These are phyloP conservation scores for Boloria selene DNA, from an alignment of 2,888 invertebrate species.

Conservation along the genomic window DNA sequence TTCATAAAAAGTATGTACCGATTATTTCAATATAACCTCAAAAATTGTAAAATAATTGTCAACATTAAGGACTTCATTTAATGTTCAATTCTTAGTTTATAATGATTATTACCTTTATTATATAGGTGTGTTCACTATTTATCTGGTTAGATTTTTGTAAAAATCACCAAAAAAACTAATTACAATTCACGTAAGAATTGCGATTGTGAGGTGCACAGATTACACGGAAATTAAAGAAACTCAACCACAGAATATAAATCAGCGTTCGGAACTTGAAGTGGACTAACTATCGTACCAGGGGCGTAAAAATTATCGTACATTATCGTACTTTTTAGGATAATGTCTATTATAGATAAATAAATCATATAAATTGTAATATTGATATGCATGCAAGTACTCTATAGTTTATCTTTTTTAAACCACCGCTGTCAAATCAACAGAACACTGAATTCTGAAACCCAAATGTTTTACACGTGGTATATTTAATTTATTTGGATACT, in stretches of 20 bases:
- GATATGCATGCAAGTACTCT: no score
- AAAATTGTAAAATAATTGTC: slow-evolving; percentile 42
- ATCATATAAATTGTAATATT: no score
- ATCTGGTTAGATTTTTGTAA: slow-evolving; percentile 12
- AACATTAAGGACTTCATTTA: background rate
- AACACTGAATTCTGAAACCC: no score
- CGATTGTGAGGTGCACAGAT: slow-evolving; percentile 24
- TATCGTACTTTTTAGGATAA: no score
- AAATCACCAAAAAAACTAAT: slow-evolving; percentile 21
- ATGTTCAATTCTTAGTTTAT: slow-evolving; percentile 4
- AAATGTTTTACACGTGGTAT: no score
- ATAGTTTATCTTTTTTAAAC: no score
- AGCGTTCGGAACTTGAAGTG: no score
- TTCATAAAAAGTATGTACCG: slow-evolving; percentile 5
- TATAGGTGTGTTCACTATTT: slow-evolving; percentile 9
- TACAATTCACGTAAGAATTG: slow-evolving; percentile 39
- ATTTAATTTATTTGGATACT: no score
- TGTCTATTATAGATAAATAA: no score
- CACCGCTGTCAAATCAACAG: no score
- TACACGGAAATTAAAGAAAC: slow-evolving; percentile 8
- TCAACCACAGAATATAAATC: slow-evolving; percentile 7
- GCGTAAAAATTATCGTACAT: no score
- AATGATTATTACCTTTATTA: slow-evolving; percentile 11
- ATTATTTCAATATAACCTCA: slow-evolving; percentile 58
- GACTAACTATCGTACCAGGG: no score